Evolutionary conservation across 1,140 invertebrate species (phyloP).

Genomic region (Mercenaria mercenaria): DNA sequence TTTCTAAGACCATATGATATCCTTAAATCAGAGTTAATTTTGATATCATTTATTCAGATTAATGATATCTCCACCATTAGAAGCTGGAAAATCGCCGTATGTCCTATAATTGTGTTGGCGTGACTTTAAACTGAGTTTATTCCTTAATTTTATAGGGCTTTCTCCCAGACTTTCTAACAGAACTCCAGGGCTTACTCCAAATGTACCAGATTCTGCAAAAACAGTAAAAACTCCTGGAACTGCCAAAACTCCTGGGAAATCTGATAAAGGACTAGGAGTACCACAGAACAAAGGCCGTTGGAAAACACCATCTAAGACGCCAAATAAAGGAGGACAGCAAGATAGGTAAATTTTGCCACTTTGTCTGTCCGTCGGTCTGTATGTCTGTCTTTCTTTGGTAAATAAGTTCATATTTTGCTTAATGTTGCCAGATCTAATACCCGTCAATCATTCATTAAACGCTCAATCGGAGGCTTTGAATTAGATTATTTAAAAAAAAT

Average conservation of each 20-base stretch:
- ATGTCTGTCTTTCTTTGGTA: background rate
- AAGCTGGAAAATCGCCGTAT: too few species aligned
- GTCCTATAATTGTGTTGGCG: too few species aligned
- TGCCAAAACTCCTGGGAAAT: constrained; percentile 15
- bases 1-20: too few species aligned
- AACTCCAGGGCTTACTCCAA: constrained; percentile 31
- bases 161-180: background rate
- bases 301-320: constrained; percentile 69
- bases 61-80: too few species aligned
- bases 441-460: too few species aligned
- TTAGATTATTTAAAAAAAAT: too few species aligned
- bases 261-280: background rate
- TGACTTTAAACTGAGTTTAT: too few species aligned
- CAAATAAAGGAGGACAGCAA: constrained; percentile 60
- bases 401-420: background rate
- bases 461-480: too few species aligned
- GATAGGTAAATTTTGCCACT: constrained; percentile 5
- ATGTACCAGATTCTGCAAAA: constrained; percentile 2
- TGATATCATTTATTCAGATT: too few species aligned
- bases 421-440: too few species aligned
- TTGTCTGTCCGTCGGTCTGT: background rate
- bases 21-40: too few species aligned
- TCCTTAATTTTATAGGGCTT: background rate
- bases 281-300: constrained; percentile 16
- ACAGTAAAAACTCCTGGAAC: constrained; percentile 15